Percentiles rank a stretch among this genome's conserved stretches.
phyloP scores from a whole-genome alignment of 2,888 invertebrate species.

The Chrysotoxum bicinctum region DNA sequence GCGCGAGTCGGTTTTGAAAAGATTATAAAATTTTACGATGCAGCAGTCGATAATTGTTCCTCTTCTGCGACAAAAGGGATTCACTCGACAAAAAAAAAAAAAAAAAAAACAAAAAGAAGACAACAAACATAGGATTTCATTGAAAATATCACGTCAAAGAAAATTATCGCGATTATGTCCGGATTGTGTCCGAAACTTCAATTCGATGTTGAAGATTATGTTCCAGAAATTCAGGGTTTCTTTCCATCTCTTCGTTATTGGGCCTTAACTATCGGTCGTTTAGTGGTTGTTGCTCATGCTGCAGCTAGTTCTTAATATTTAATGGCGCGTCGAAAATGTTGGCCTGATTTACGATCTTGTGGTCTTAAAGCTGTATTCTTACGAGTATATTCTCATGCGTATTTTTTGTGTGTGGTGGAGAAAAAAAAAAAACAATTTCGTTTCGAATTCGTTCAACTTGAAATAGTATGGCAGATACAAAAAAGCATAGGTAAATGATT shows the following conservation, averaged over 20 bases:
- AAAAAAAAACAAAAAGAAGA: conserved; percentile 19
- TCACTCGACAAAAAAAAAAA: background rate
- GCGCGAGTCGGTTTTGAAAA: conserved; percentile 47
- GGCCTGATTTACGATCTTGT: conserved; percentile 68
- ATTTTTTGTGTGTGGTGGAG: conserved; percentile 33
- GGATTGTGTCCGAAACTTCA: conserved; percentile 64
- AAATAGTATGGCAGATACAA: background rate
- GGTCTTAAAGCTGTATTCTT: conserved; percentile 48
- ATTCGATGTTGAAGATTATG: conserved; percentile 63
- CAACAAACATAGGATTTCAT: conserved; percentile 47
- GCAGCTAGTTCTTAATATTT: conserved; percentile 51
- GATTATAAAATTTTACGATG: conserved; percentile 70
- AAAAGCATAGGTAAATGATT: background rate
- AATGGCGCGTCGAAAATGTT: conserved; percentile 69
- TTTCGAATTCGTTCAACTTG: conserved; percentile 64
- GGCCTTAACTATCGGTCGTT: background rate
- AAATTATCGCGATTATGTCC: conserved; percentile 70
- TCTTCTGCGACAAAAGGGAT: conserved; percentile 57
- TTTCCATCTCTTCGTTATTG: background rate
- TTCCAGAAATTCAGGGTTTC: background rate
- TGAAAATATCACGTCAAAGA: conserved; percentile 59
- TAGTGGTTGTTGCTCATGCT: conserved; percentile 18
- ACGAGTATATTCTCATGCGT: conserved; percentile 25
- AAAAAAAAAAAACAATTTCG: conserved; percentile 37
- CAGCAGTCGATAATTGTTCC: conserved; percentile 68